Conservation (phyloP, 1,140 invertebrate species). For the Papilio dardanus region DNA sequence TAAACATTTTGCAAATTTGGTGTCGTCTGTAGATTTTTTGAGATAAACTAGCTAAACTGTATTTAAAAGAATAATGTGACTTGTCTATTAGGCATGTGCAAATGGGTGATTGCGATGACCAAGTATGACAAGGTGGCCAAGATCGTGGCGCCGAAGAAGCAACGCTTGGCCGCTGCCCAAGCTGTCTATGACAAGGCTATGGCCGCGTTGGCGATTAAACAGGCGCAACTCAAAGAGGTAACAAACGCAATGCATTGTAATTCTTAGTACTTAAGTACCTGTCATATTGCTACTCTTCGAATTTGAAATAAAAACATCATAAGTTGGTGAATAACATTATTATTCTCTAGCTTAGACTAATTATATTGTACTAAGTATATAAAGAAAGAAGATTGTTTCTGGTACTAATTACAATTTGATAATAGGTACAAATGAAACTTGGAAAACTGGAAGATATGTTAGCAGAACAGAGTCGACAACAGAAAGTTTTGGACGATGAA, state of each 20-base stretch:
- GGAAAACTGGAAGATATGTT: constrained; percentile 86
- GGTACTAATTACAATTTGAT: neutral
- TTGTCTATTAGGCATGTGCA: constrained; percentile 54
- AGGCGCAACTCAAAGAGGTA: constrained; percentile 87
- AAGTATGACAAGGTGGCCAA: constrained; percentile 97
- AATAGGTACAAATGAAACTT: constrained; percentile 80
- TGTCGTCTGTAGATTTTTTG: too few species aligned
- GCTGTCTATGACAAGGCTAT: constrained; percentile 87
- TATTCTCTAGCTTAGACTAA: too few species aligned
- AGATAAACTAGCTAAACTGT: too few species aligned
- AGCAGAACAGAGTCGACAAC: constrained; percentile 83
- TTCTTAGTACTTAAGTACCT: too few species aligned
- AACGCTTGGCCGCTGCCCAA: constrained; percentile 90
- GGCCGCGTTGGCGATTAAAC: constrained; percentile 88
- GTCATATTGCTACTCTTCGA: neutral
- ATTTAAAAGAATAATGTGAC: neutral
- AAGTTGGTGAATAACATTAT: too few species aligned
- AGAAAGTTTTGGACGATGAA: constrained; percentile 89
- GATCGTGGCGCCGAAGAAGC: constrained; percentile 93
- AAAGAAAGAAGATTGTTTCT: neutral
- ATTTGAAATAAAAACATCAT: too few species aligned
- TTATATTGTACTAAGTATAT: too few species aligned
- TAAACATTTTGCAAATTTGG: neutral
- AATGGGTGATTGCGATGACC: constrained; percentile 93
- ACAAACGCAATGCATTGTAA: neutral